phyloP scores from a whole-genome alignment of 2,888 invertebrate species.

The Erynnis tages region DNA sequence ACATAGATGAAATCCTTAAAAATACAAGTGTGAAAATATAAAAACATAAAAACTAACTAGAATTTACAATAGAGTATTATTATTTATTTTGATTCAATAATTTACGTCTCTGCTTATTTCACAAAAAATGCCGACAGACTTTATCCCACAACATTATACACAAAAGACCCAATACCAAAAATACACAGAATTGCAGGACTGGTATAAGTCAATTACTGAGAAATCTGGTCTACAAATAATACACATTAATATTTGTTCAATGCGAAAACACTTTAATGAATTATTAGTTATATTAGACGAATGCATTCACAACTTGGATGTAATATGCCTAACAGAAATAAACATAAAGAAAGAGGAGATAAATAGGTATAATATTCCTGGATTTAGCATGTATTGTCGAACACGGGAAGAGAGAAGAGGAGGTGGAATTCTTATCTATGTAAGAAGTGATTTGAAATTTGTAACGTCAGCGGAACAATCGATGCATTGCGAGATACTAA shows the following conservation, averaged over 20 bases:
- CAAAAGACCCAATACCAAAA: neutral
- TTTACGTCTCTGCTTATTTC: neutral
- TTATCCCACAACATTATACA: neutral
- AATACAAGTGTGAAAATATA: neutral
- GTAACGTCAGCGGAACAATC: neutral
- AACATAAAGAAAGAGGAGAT: neutral
- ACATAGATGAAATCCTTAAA: constrained; percentile 7
- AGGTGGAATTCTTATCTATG: constrained; percentile 1
- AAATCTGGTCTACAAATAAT: constrained; percentile 1
- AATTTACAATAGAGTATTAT: no score
- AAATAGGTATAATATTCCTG: neutral
- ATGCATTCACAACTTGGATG: neutral
- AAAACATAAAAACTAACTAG: no score
- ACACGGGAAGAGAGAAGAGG: neutral
- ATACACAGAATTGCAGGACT: neutral
- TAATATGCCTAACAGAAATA: constrained; percentile 4
- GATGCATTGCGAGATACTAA: neutral
- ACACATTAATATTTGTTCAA: constrained; percentile 9
- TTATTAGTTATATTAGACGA: neutral
- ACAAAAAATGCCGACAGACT: neutral
- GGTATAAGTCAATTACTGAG: neutral
- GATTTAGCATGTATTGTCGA: neutral
- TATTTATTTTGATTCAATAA: no score
- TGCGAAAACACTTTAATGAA: constrained; percentile 1
- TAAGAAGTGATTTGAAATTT: neutral